Percentiles rank a stretch among this genome's conserved stretches.
Evolutionary conservation across 2,797 vertebrate genomes (phyloP).

Genomic region (Centropyge bicolor): DNA sequence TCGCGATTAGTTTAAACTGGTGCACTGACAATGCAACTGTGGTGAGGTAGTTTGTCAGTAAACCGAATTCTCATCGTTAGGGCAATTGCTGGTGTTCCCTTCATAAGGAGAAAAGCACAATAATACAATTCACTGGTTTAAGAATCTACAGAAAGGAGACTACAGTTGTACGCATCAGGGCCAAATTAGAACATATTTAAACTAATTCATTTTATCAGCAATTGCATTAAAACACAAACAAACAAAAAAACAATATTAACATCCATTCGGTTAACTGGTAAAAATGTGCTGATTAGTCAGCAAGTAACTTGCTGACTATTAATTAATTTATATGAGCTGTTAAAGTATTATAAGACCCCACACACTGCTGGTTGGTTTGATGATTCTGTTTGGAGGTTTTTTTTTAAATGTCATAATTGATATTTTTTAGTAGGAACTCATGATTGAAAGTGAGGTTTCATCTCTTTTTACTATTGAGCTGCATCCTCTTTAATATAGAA

Average conservation of each 20-base stretch:
- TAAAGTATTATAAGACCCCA: neutral
- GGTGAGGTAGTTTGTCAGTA: neutral
- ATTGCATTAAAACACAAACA: too few relatives aligned
- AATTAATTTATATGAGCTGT: neutral
- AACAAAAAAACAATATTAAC: too few relatives aligned
- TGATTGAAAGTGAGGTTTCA: neutral
- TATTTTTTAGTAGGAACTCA: neutral
- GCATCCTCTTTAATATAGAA: neutral
- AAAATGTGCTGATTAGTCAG: constrained; percentile 1
- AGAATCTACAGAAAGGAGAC: too few relatives aligned
- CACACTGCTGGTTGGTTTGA: neutral
- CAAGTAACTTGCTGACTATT: neutral
- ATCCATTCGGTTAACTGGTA: neutral
- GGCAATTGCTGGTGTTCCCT: too few relatives aligned
- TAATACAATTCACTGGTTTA: too few relatives aligned
- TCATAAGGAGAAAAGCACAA: too few relatives aligned
- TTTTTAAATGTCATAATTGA: neutral
- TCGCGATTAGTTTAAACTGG: neutral
- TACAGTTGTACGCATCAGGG: too few relatives aligned
- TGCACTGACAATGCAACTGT: neutral
- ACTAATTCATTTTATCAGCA: too few relatives aligned
- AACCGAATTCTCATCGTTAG: neutral
- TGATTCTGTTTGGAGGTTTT: neutral
- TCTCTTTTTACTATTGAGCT: neutral
- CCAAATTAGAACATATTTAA: too few relatives aligned